Conservation (phyloP, 2,113 vertebrate species). For the Scytalopus superciliaris region DNA sequence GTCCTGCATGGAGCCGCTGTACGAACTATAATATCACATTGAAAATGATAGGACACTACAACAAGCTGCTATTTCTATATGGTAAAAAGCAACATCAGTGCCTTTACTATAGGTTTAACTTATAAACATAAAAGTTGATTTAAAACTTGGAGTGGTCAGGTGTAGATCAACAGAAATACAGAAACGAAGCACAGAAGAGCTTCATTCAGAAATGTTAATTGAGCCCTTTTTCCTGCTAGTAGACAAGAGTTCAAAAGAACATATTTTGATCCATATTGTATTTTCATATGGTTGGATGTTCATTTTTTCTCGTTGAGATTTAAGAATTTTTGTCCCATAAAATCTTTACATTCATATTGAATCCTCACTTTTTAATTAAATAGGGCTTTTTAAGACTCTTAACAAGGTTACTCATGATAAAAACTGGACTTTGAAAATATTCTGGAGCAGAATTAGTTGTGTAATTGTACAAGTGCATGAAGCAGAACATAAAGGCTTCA, state of each 20-base stretch:
- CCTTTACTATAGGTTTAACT: neutral
- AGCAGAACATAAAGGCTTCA: neutral
- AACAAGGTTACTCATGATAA: neutral
- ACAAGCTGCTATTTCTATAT: neutral
- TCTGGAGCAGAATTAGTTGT: neutral
- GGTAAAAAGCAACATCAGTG: rapidly evolving
- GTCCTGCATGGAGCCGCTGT: neutral
- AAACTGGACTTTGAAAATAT: neutral
- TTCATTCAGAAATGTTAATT: neutral
- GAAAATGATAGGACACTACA: neutral
- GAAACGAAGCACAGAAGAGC: neutral
- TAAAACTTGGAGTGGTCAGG: neutral
- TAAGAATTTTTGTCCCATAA: neutral
- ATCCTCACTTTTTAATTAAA: neutral
- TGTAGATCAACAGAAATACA: neutral
- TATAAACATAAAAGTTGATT: neutral
- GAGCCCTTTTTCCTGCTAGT: neutral
- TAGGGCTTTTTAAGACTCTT: neutral
- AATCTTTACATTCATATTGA: neutral
- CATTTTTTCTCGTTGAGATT: neutral
- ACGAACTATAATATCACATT: neutral
- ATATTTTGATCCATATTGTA: neutral
- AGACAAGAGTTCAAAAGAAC: neutral
- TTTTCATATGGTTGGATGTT: neutral
- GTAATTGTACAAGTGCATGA: neutral